These are phyloP conservation scores for Phocides pigmalion DNA, from an alignment of 1,140 invertebrate genomes.

Conservation along the genomic window DNA sequence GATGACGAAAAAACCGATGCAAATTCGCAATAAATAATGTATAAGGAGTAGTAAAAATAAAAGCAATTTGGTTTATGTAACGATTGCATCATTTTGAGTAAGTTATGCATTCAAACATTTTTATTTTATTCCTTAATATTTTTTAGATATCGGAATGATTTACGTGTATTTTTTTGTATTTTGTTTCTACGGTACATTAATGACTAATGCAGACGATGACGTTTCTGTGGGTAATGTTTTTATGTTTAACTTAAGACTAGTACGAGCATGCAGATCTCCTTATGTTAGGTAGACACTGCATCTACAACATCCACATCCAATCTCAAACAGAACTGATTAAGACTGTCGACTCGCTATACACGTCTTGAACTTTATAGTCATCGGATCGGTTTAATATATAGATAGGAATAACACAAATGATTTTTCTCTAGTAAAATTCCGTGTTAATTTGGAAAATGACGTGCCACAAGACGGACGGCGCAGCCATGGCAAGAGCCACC, in stretches of 20 bases:
- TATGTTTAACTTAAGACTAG: too few species aligned
- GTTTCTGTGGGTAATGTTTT: neutral
- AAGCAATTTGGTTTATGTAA: neutral
- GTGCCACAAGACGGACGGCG: slow-evolving; percentile 22
- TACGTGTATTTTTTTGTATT: neutral
- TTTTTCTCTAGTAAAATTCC: slow-evolving; percentile 42
- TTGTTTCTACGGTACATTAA: neutral
- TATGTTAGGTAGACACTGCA: too few species aligned
- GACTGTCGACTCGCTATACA: too few species aligned
- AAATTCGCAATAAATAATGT: too few species aligned
- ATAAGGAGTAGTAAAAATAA: neutral
- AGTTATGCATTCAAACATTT: neutral
- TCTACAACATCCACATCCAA: too few species aligned
- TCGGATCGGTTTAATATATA: too few species aligned
- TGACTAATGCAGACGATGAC: neutral
- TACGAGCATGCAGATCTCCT: too few species aligned
- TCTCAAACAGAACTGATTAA: too few species aligned
- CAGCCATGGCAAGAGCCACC: slow-evolving; percentile 32
- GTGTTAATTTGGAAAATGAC: slow-evolving; percentile 35
- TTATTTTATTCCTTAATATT: neutral
- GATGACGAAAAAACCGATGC: too few species aligned
- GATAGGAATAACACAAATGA: too few species aligned
- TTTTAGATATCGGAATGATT: neutral
- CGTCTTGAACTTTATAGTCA: too few species aligned
- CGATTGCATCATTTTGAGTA: neutral